Base-by-base conservation (phyloP, 2,797 vertebrate genomes). In the Aselliscus stoliczkanus region DNA sequence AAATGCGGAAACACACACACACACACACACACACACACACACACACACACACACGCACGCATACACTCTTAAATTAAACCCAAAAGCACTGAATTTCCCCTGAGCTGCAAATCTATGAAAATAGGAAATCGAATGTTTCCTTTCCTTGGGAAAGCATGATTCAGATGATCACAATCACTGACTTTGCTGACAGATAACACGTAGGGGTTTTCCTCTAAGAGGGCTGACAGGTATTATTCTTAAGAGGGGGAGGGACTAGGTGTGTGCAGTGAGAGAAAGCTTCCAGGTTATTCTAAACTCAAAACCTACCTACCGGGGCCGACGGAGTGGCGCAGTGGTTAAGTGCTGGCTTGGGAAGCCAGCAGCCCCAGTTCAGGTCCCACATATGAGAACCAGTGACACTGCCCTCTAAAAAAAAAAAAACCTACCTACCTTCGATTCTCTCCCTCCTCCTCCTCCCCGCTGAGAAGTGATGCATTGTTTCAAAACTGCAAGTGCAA, bases 41-140 rank as follows among this genome's bases (percentile, higher is more conserved):
- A 47, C 15, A 20, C 25, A 20, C 7, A 21, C 67, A 21, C 44
- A 34, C 60, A 25, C 14, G 27, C 12, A 20, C 82, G 65, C 85
- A 62, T 65, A 58, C 80, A 47, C 15, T n/a, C n/a, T n/a, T n/a
- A n/a, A n/a, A n/a, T n/a, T n/a, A n/a, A 69, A 64, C n/a, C 39
- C 70, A 42, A 90, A 87, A 77, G 62, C 87, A 56, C n/a, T 1
- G 96, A 62, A 39, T 6, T 96, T 91, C 72, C 96, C 93, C 73
- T 94, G 54, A 0, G 60, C 65, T 75, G 60, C 21, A n/a, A 65
- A 95, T 87, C 67, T 96, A 94, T 92, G 85, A 85, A 95, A 85
- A 54, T 91, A 91, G 90, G 87, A 96, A 91, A 93, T 58, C 69
- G 96, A 97, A 84, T 21, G 64, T 67, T 96, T 97, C 82, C 84